Evolutionary conservation across 2,113 vertebrate species (phyloP).

Genomic region (Equus przewalskii): DNA sequence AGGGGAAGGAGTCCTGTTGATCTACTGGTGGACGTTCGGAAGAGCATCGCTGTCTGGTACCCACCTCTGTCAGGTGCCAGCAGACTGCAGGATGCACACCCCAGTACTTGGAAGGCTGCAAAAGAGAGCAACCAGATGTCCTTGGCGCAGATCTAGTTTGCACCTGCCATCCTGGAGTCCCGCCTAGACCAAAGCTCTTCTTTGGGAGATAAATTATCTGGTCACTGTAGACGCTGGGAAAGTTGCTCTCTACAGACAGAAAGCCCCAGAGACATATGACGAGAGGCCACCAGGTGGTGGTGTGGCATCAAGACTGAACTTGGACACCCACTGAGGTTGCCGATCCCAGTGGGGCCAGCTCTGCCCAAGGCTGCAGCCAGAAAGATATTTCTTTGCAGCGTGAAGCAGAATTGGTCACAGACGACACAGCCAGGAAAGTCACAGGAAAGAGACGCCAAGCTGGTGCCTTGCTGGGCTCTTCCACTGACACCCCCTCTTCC

Average conservation of each 20-base stretch:
- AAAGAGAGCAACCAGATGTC: neutral
- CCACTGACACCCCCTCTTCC: neutral
- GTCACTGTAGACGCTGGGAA: neutral
- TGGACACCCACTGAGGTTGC: neutral
- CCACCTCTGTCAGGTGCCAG: neutral
- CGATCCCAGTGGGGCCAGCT: neutral
- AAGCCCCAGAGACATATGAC: neutral
- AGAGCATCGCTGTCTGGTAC: neutral
- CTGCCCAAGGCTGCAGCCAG: neutral
- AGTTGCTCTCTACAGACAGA: neutral
- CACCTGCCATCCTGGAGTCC: neutral
- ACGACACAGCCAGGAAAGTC: neutral
- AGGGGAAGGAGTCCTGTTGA: neutral
- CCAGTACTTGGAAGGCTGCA: neutral
- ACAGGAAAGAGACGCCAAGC: neutral
- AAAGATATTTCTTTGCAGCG: neutral
- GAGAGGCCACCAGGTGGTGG: neutral
- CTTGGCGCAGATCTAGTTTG: neutral
- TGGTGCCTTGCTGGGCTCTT: too few species aligned
- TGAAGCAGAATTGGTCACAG: neutral
- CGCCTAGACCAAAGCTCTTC: neutral
- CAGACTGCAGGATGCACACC: too few species aligned
- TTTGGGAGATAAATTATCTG: neutral
- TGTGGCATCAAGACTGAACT: neutral
- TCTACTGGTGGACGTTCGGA: neutral